Evolutionary conservation across 1,140 invertebrate species (phyloP).

Genomic region (Trichogramma pretiosum): DNA sequence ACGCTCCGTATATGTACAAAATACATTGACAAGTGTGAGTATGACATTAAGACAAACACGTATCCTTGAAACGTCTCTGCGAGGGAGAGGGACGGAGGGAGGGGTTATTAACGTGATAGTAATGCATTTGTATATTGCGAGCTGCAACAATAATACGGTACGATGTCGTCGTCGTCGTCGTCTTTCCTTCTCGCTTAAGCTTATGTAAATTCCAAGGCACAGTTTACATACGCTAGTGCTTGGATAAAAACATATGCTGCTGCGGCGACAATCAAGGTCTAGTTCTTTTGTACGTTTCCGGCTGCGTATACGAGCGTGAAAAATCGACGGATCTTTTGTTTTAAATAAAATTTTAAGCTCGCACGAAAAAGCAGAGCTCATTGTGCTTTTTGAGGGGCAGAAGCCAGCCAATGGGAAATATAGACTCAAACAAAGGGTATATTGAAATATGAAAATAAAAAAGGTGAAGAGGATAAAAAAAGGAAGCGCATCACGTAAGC

Average conservation of each 20-base stretch:
- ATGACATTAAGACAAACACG: slow-evolving; percentile 42
- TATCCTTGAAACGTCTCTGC: too few relatives aligned
- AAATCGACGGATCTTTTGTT: too few relatives aligned
- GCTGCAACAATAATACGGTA: slow-evolving; percentile 33
- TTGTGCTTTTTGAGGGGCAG: background rate
- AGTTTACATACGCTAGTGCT: too few relatives aligned
- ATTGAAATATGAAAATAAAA: too few relatives aligned
- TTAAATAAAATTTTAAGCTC: too few relatives aligned
- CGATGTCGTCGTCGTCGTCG: background rate
- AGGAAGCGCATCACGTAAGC: too few relatives aligned
- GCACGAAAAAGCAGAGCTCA: background rate
- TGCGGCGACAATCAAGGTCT: slow-evolving; percentile 29
- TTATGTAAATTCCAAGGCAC: slow-evolving; percentile 42
- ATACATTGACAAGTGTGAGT: too few relatives aligned
- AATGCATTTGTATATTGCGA: slow-evolving; percentile 29
- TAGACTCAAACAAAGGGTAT: slow-evolving; percentile 22
- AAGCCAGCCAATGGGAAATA: slow-evolving; percentile 22
- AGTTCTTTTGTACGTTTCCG: slow-evolving; percentile 29
- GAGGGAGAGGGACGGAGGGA: too few relatives aligned
- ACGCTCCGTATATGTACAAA: too few relatives aligned
- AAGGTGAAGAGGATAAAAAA: slow-evolving; percentile 16
- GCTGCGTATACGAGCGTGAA: background rate
- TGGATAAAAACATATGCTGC: slow-evolving; percentile 39
- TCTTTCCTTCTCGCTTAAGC: slow-evolving; percentile 11
- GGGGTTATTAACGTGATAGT: slow-evolving; percentile 36